Base-by-base conservation (phyloP, 2,888 invertebrate species). In the Gibbula magus region DNA sequence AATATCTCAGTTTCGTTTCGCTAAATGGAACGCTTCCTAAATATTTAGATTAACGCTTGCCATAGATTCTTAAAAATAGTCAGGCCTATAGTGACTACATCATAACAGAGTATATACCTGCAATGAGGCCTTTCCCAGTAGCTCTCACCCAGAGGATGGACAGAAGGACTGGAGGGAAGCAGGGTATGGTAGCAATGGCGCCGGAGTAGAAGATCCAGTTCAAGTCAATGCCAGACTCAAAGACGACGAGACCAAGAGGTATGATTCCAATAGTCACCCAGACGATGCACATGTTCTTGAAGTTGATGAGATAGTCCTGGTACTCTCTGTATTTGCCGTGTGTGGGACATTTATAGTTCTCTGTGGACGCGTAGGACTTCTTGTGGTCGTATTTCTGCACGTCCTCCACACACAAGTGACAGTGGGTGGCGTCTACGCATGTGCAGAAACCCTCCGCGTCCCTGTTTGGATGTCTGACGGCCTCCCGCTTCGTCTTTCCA, bases 201-300 rank as follows among this genome's bases (percentile, higher is more conserved):
- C 91, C 92, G 13, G 90, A 89, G 80, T 90, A 90, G 86, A 92
- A 92, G 73, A 92, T 89, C 92, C 92, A 92, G 83, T 90, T 90
- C 16, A 92, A 86, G 81, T 91, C 90, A 32, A 92, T 90, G 10
- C 91, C 90, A 3, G 89, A 87, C 76, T 88, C 88, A 82, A 91
- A 90, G 67, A 91, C 86, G 5, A 91, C 83, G 53, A 92, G 85
- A 1, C 90, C 90, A 4, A 92, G 86, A 0, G 92, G 91, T n/a
- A 92, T 88, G 54, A 91, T 90, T 18, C 86, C 85, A 18, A 92
- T 85, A 0, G 91, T 91, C 8, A 90, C 90, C 87, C 88, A 87
- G 22, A 92, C 88, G 61, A 92, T 91, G 76, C 91, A 90, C 91
- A 91, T 91, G 83, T 91, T 91, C 84, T 92, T 92, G 78, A 90